Evolutionary conservation across 2,113 vertebrate species (phyloP).

Genomic region (Gasterosteus nipponicus): DNA sequence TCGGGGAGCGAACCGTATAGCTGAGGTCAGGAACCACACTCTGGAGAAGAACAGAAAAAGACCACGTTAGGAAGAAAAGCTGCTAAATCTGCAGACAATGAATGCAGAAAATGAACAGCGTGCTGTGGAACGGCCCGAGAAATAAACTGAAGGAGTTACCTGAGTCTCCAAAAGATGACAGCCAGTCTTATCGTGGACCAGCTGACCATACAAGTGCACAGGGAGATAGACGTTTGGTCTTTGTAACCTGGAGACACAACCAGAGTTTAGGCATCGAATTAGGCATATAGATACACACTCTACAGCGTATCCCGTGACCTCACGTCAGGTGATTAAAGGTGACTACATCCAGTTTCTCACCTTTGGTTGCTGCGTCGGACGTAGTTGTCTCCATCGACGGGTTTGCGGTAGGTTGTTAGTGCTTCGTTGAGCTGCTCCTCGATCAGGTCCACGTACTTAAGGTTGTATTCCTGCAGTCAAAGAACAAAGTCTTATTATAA

Average conservation of each 20-base stretch:
- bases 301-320: background rate
- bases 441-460: conserved; percentile 96
- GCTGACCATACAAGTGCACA: conserved; percentile 96
- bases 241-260: conserved; percentile 86
- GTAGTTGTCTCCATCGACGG: conserved; percentile 97
- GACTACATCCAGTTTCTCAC: conserved; percentile 44
- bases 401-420: conserved; percentile 97
- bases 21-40: conserved; percentile 95
- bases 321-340: too few species aligned
- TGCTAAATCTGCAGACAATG: background rate
- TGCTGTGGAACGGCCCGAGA: background rate
- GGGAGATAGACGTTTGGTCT: conserved; percentile 97
- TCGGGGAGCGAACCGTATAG: conserved; percentile 92
- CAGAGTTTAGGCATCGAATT: conserved; percentile 8
- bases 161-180: conserved; percentile 96
- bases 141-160: conserved; percentile 76
- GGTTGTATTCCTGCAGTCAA: conserved; percentile 90
- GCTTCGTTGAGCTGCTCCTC: conserved; percentile 99
- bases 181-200: conserved; percentile 98
- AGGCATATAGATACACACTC: background rate
- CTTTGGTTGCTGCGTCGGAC: conserved; percentile 98
- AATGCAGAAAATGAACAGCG: background rate
- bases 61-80: background rate
- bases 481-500: background rate
- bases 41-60: conserved; percentile 69